Percentiles rank a stretch among this genome's conserved stretches.
Conservation (phyloP, 53 echinoderm and acorn worm genomes). For the Echinarachnius parma region DNA sequence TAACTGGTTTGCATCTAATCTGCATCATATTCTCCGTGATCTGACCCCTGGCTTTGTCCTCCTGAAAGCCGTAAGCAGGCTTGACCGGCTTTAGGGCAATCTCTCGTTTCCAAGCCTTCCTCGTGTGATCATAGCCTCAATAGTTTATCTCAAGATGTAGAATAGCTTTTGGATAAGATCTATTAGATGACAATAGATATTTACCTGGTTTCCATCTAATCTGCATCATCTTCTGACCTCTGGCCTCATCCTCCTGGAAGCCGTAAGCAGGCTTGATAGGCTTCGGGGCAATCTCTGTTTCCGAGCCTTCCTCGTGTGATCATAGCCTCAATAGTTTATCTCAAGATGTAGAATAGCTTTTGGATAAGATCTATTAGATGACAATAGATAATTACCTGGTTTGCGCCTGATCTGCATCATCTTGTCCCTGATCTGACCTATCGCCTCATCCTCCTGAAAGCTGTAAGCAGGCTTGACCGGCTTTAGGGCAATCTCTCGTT, state of each 20-base stretch:
- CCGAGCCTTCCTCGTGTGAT: conserved; percentile 47
- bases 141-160: no score
- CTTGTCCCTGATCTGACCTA: conserved; percentile 47
- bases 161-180: no score
- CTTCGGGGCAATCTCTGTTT: conserved; percentile 42
- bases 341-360: no score
- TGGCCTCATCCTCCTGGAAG: conserved; percentile 75
- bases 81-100: conserved; percentile 69
- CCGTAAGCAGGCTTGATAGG: conserved; percentile 63
- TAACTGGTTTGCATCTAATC: conserved; percentile 85
- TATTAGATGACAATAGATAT: no score
- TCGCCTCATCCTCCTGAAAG: conserved; percentile 74
- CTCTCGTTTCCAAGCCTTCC: no score
- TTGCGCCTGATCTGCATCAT: conserved; percentile 69
- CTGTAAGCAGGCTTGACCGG: conserved; percentile 63
- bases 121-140: no score
- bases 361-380: no score
- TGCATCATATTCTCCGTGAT: conserved; percentile 61
- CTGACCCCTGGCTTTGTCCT: conserved; percentile 50
- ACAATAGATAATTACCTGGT: no score
- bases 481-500: no score
- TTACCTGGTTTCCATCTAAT: conserved; percentile 85
- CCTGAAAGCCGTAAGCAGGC: conserved; percentile 67
- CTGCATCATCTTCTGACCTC: conserved; percentile 50
- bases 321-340: no score